These are phyloP conservation scores for Adelognathus sp. DNA, from an alignment of 2,888 invertebrate species.

Conservation along the genomic window DNA sequence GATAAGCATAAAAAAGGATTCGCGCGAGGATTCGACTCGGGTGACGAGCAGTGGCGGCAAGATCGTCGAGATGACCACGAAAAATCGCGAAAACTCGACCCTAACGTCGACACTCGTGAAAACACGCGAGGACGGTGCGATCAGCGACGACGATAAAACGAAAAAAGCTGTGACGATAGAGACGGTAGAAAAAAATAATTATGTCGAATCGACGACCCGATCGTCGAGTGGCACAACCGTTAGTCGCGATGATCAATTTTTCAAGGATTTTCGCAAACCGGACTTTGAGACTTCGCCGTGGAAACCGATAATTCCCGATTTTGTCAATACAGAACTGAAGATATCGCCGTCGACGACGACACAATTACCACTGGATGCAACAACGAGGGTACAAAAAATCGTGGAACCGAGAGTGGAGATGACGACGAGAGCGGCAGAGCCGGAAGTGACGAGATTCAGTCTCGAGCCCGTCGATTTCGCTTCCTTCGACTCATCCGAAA, in stretches of 20 bases:
- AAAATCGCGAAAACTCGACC: slow-evolving; percentile 65
- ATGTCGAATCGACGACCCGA: not conserved
- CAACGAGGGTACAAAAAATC: not conserved
- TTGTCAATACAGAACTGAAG: slow-evolving; percentile 71
- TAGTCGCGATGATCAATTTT: slow-evolving; percentile 56
- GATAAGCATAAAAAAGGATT: slow-evolving; percentile 45
- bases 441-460: slow-evolving; percentile 48
- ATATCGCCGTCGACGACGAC: slow-evolving; percentile 58
- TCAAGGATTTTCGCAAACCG: slow-evolving; percentile 74
- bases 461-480: slow-evolving; percentile 63
- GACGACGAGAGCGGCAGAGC: not conserved
- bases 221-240: not conserved
- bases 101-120: slow-evolving; percentile 78
- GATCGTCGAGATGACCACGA: slow-evolving; percentile 27
- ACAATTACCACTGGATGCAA: too few species aligned
- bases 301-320: slow-evolving; percentile 77
- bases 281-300: slow-evolving; percentile 78
- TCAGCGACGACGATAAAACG: slow-evolving; percentile 64
- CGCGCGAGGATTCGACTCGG: slow-evolving; percentile 22
- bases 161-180: not conserved
- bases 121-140: slow-evolving; percentile 75
- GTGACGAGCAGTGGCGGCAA: slow-evolving; percentile 4
- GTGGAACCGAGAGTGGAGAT: not conserved
- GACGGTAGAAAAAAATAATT: not conserved
- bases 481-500: slow-evolving; percentile 68